Evolutionary conservation across 2,888 invertebrate genomes (phyloP).

Genomic region (Marasmarcha lunaedactyla): DNA sequence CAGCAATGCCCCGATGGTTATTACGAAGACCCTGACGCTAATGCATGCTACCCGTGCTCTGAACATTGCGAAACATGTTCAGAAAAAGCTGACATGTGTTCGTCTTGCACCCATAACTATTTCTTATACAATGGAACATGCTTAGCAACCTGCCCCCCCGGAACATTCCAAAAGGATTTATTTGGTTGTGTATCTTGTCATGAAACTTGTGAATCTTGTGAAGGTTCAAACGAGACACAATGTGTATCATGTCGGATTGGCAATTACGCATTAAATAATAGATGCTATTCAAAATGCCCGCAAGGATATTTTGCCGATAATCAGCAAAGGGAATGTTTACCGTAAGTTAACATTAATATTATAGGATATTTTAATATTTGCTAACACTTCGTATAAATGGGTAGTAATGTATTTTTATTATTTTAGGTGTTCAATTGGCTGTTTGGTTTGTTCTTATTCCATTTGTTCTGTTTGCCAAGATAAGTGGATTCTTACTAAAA

Average conservation of each 20-base stretch:
- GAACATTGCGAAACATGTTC: conserved; percentile 89
- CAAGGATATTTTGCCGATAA: conserved; percentile 80
- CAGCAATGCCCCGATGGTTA: conserved; percentile 91
- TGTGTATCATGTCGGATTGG: conserved; percentile 85
- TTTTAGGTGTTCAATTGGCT: conserved; percentile 79
- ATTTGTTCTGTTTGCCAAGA: conserved; percentile 80
- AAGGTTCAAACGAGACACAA: conserved; percentile 80
- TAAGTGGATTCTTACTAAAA: conserved; percentile 81
- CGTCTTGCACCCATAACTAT: conserved; percentile 88
- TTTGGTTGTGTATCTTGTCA: conserved; percentile 86
- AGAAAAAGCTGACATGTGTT: conserved; percentile 86
- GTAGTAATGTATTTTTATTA: conserved; percentile 13
- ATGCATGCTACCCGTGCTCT: conserved; percentile 87
- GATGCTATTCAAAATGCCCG: conserved; percentile 80
- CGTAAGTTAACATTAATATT: conserved; percentile 45
- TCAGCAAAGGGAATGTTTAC: conserved; percentile 81
- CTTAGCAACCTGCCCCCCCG: conserved; percentile 84
- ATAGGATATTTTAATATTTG: conserved; percentile 20
- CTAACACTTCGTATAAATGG: conserved; percentile 22
- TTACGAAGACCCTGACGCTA: conserved; percentile 82
- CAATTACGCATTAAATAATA: conserved; percentile 77
- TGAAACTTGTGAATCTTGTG: conserved; percentile 83
- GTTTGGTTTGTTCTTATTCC: conserved; percentile 78
- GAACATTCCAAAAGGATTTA: conserved; percentile 89
- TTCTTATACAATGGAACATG: conserved; percentile 87